phyloP scores from a whole-genome alignment of 2,888 invertebrate species.

The Prosapia bicincta region DNA sequence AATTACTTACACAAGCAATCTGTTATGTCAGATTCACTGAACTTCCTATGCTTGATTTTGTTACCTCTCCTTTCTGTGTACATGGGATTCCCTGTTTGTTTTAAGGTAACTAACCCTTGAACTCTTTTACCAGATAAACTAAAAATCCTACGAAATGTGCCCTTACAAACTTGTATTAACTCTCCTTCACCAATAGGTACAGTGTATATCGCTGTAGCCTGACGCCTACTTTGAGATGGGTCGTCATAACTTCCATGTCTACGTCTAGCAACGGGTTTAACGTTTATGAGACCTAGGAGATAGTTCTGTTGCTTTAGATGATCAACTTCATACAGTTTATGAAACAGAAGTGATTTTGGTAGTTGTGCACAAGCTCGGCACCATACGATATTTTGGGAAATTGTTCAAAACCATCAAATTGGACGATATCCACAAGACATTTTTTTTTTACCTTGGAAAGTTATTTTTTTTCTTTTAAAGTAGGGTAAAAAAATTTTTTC shows the following conservation, averaged over 20 bases:
- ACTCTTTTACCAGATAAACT: neutral
- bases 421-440: too few species aligned
- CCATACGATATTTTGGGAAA: too few species aligned
- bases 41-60: neutral
- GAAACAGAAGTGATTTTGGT: neutral
- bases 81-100: neutral
- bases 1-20: too few species aligned
- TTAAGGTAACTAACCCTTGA: neutral
- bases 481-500: too few species aligned
- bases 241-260: neutral
- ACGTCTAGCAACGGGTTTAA: neutral
- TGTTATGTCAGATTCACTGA: neutral
- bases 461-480: too few species aligned
- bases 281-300: neutral
- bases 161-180: neutral
- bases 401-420: too few species aligned
- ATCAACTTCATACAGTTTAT: constrained; percentile 9
- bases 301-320: neutral
- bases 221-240: too few species aligned
- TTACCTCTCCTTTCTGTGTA: neutral
- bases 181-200: constrained; percentile 6
- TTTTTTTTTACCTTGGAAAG: too few species aligned
- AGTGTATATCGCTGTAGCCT: neutral
- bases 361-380: too few species aligned
- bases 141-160: neutral